Evolutionary conservation across 53 echinoderm and acorn worm species (phyloP), one percentile per base, ranked within the genome.

Genomic region (Stichopus horrens): DNA sequence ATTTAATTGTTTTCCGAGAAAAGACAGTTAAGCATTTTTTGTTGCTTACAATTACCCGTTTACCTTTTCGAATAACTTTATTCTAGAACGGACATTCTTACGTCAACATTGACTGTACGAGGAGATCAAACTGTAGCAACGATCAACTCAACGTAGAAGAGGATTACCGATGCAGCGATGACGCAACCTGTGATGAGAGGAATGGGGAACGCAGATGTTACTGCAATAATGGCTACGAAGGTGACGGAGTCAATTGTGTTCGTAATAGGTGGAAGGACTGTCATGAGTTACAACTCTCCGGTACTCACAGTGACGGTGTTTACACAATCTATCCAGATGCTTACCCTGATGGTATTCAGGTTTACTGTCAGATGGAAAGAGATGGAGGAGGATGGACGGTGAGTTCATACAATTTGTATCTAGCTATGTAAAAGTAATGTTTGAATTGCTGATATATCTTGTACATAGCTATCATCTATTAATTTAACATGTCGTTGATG

Each of bases 321-420:
- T 81, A 81, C 21, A 81, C 81, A 8, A 81, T 81, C 20, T 58
- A 57, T 1, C 81, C 81, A 5, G 10, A 20, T 16, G 21, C 16
- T 20, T 81, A 57, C 56, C 57, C 81, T 1, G 9, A 9, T 16
- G 57, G 57, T 5, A 57, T 81, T 23, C 56, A 81, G 19, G 81
- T 81, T 21, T 58, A n/a, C n/a, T 81, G 81, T n/a, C 56, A 57
- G 23, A 81, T 81, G 81, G 58, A 58, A 57, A 81, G 57, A 4
- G 57, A 81, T 8, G 81, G 81, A 57, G 81, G 81, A 81, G 81
- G 81, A 81, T 81, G 81, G 81, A 81, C 81, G 81, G 81, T 81
- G 58, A 54, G 81, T 81, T 81, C 6, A 14, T 14, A 7, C 16
- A 14, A 14, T n/a, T 6, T n/a, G 71, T 37, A 37, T 37, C 37